These are phyloP conservation scores for Protonibea diacanthus DNA, from an alignment of 2,797 vertebrate genomes.

Conservation along the genomic window DNA sequence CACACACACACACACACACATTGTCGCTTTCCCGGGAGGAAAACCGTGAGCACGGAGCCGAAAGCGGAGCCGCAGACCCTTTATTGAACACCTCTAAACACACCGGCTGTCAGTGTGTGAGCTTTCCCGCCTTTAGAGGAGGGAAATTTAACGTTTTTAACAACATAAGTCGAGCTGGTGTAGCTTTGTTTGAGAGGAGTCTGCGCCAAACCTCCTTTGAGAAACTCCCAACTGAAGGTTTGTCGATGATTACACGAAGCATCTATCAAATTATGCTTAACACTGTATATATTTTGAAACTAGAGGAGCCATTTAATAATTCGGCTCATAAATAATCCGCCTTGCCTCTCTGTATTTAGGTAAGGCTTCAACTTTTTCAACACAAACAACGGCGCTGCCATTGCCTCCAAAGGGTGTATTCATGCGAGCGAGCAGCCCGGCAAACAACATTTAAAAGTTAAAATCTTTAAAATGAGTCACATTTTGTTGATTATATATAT, in stretches of 20 bases:
- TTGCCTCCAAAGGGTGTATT: not conserved
- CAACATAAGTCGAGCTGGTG: not conserved
- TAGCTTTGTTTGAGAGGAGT: slow-evolving; percentile 33
- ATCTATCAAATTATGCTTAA: rapidly evolving
- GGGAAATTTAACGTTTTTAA: not conserved
- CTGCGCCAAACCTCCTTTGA: slow-evolving; percentile 27
- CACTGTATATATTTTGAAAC: rapidly evolving
- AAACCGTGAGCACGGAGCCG: not conserved
- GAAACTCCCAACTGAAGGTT: rapidly evolving
- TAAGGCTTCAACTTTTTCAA: slow-evolving; percentile 7
- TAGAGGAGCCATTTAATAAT: rapidly evolving
- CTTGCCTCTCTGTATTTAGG: rapidly evolving
- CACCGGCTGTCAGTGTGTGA: rapidly evolving
- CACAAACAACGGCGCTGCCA: not conserved
- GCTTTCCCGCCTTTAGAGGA: rapidly evolving
- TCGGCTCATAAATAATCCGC: slow-evolving; percentile 14
- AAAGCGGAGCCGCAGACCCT: not conserved
- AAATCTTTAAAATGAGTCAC: too few species aligned
- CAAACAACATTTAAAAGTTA: slow-evolving; percentile 25
- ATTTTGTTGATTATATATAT: rapidly evolving
- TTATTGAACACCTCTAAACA: rapidly evolving
- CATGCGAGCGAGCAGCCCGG: not conserved
- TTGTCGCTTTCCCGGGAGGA: not conserved
- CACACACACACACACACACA: not conserved
- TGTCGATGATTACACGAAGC: rapidly evolving